Evolutionary conservation across 2,888 invertebrate genomes (phyloP), one percentile per base, ranked within the genome.

Genomic region (Cheilosia impressa): DNA sequence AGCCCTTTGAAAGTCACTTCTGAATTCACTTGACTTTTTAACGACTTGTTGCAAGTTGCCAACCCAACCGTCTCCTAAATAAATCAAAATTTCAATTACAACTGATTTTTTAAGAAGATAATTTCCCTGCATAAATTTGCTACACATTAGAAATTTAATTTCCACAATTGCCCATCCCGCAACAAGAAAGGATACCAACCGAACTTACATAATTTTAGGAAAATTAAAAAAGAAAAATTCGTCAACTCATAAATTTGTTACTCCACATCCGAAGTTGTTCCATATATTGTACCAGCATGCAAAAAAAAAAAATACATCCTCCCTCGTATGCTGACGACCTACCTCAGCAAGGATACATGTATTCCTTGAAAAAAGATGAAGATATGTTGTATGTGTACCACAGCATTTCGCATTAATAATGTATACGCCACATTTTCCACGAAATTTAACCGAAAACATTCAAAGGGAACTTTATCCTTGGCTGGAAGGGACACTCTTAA

Each of bases 331-430:
- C 38, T 2, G 10, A 38, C 38, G 3, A 38, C 38, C 38, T 38
- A 43, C 45, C 62, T 45, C 24, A n/a, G n/a, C 3, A n/a, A 24
- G 43, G 60, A 13, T 22, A 17, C 2, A 19, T 47, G 5, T 6
- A 47, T n/a, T 17, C 22, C 4, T 19, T 19, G 19, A n/a, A 47
- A 57, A 58, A 52, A 53, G 17, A 58, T 17, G 9, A 17, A 47
- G 17, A 47, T 65, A 71, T 55, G 57, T 57, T 34, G 1, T 58
- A 9, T 53, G 24, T 50, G 24, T 50, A 13, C 34, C 58, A 31
- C 41, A 63, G 41, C 19, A 41, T 43, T 63, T 58, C 38, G n/a
- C 60, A 80, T 80, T 73, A 80, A 73, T 60, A 66, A 73, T 80
- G 55, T 57, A 75, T 63, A 34, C 31, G 13, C 62, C 45, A 31